Evolutionary conservation across 2,888 invertebrate genomes (phyloP).

Genomic region (Drymonia ruficornis): DNA sequence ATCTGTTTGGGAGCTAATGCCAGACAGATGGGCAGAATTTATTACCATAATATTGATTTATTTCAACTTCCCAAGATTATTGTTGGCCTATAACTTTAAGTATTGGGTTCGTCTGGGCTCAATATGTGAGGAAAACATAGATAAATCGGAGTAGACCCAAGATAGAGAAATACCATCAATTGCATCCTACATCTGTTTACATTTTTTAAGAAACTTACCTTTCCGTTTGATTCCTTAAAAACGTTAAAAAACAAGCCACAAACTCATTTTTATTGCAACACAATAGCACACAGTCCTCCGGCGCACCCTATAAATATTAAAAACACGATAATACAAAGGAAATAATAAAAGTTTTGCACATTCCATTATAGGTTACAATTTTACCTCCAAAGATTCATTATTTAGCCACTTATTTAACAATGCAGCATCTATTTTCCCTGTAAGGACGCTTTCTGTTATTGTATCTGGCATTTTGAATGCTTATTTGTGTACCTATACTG

Average conservation of each 20-base stretch:
- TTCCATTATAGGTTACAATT: conserved; percentile 54
- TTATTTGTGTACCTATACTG: conserved; percentile 20
- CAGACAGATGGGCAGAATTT: no score
- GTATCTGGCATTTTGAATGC: conserved; percentile 71
- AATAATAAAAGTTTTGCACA: conserved; percentile 15
- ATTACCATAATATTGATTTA: no score
- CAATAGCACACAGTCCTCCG: conserved; percentile 65
- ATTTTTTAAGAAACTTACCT: conserved; percentile 54
- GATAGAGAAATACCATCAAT: no score
- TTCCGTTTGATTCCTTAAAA: conserved; percentile 82
- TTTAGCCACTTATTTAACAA: conserved; percentile 77
- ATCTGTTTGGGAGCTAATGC: no score
- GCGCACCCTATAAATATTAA: conserved; percentile 61
- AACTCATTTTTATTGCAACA: conserved; percentile 80
- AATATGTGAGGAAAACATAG: no score
- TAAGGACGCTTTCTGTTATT: conserved; percentile 76
- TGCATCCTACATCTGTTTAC: conserved; percentile 33
- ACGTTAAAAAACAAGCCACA: conserved; percentile 83
- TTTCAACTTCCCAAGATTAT: no score
- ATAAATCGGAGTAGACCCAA: no score
- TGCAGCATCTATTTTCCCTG: conserved; percentile 65
- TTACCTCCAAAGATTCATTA: conserved; percentile 69
- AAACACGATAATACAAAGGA: conserved; percentile 26
- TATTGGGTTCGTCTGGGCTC: no score
- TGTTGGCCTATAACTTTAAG: no score